Base-by-base conservation (phyloP, 2,113 vertebrate species). In the Dicerorhinus sumatrensis region DNA sequence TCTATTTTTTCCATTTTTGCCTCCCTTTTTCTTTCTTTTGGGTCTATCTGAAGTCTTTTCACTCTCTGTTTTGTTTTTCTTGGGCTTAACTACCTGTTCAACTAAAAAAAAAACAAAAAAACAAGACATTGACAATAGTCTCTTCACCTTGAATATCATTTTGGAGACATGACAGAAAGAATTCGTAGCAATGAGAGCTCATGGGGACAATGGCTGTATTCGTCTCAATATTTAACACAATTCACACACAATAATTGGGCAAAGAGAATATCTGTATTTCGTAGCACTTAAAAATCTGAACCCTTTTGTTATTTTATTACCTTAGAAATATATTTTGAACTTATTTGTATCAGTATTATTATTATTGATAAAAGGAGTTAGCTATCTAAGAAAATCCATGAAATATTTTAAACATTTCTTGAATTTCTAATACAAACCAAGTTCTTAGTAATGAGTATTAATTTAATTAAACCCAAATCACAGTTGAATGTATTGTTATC, bases 31-130 rank as follows among this genome's bases (percentile, higher is more conserved):
- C 97, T 98, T 99, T 82, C 97, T 98, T 96, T 98, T 99, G 7
- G 97, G 91, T 89, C 98, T 99, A 69, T 96, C 96, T 10, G 98
- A 94, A 51, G 97, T 98, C 96, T 98, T 99, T 97, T 98, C 98
- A 70, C 89, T 92, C 60, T 98, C 98, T 12, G 98, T 98, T 82
- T 98, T 98, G 10, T 98, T 97, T 89, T 98, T 97, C 94, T 98
- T 98, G 70, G 99, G 98, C 63, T 99, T 99, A 92, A 99, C 77
- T 89, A 99, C 98, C 80, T 98, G 98, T 98, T 98, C 98, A 82
- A 98, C 99, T 99, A 88, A 48, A 97, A 98, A 97, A 98, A 96
- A 94, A 81, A 42, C 56, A 27, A 72, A 67, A 33, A 72, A 81
- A 79, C 54, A 42, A 18, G 36, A 56, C 25, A 75, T 70, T 94